Conservation (phyloP, 2,113 vertebrate genomes). For the Pollachius pollachius region DNA sequence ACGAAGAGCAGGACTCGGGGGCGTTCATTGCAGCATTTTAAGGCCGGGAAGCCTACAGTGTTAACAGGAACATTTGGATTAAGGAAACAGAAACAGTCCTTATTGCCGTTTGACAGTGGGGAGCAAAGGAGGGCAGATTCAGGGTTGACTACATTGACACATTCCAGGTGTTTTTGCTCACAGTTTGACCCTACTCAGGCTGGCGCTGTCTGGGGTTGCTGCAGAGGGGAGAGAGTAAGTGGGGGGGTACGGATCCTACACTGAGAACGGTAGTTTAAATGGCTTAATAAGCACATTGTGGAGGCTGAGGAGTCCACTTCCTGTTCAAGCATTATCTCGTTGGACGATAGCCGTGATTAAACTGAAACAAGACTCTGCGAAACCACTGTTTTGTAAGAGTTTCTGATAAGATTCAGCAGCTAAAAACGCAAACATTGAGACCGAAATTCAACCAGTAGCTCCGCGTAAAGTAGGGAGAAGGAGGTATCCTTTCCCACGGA, state of each 20-base stretch:
- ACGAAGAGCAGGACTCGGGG: slow-evolving; percentile 25
- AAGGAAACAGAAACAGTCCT: slow-evolving; percentile 41
- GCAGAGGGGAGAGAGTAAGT: slow-evolving; percentile 41
- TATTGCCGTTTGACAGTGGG: slow-evolving; percentile 30
- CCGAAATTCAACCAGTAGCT: too few relatives aligned
- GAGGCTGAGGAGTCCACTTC: slow-evolving; percentile 25
- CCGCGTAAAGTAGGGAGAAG: too few relatives aligned
- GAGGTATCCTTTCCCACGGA: not conserved
- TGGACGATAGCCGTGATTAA: slow-evolving; percentile 44
- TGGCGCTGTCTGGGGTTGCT: slow-evolving; percentile 29
- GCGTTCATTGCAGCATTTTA: slow-evolving; percentile 24
- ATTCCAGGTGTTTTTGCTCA: slow-evolving; percentile 50
- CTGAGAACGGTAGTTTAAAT: slow-evolving; percentile 48
- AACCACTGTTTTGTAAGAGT: slow-evolving; percentile 22
- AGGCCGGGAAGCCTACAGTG: slow-evolving; percentile 28
- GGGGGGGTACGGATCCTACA: slow-evolving; percentile 33
- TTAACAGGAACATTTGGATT: slow-evolving; percentile 38
- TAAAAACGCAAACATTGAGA: not conserved
- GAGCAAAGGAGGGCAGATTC: slow-evolving; percentile 21
- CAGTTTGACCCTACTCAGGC: slow-evolving; percentile 20
- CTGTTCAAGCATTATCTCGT: slow-evolving; percentile 38
- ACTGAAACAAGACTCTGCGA: slow-evolving; percentile 19
- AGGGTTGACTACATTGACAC: slow-evolving; percentile 34
- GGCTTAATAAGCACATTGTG: slow-evolving; percentile 51
- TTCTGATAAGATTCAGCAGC: slow-evolving; percentile 15